A percentile compares a stretch with the other conserved stretches of the same genome.
Evolutionary conservation across 2,113 vertebrate species (phyloP).

Genomic region (Galemys pyrenaicus): DNA sequence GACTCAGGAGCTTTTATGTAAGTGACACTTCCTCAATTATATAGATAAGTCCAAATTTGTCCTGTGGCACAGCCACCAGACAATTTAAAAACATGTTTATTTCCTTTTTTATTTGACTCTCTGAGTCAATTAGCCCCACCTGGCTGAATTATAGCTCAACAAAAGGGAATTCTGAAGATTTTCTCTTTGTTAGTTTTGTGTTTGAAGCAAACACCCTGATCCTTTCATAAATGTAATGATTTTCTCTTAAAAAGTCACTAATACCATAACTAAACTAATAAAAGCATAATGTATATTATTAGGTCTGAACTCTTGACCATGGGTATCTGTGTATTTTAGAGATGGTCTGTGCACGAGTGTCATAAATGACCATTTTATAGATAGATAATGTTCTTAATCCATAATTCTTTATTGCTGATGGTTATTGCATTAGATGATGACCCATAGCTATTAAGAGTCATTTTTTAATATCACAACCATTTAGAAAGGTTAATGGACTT

Average conservation of each 20-base stretch:
- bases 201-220: slow-evolving; percentile 57
- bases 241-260: slow-evolving; percentile 76
- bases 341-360: slow-evolving; percentile 79
- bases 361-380: slow-evolving; percentile 88
- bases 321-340: slow-evolving; percentile 76
- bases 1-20: neutral
- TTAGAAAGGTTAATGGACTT: slow-evolving; percentile 91
- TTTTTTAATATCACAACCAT: slow-evolving; percentile 90
- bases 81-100: slow-evolving; percentile 35
- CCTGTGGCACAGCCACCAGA: neutral
- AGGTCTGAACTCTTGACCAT: slow-evolving; percentile 79
- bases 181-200: slow-evolving; percentile 62
- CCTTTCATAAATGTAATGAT: slow-evolving; percentile 71
- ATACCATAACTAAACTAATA: slow-evolving; percentile 76
- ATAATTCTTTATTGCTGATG: slow-evolving; percentile 90
- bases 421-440: slow-evolving; percentile 89
- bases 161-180: slow-evolving; percentile 39
- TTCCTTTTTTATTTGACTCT: slow-evolving; percentile 35
- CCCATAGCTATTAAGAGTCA: slow-evolving; percentile 88
- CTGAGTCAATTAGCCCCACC: neutral
- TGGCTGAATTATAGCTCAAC: neutral
- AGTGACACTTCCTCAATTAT: neutral
- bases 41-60: neutral
- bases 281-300: slow-evolving; percentile 76
- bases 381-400: slow-evolving; percentile 88